Evolutionary conservation across 2,888 invertebrate species (phyloP).

Genomic region (Galerucella calmariensis): DNA sequence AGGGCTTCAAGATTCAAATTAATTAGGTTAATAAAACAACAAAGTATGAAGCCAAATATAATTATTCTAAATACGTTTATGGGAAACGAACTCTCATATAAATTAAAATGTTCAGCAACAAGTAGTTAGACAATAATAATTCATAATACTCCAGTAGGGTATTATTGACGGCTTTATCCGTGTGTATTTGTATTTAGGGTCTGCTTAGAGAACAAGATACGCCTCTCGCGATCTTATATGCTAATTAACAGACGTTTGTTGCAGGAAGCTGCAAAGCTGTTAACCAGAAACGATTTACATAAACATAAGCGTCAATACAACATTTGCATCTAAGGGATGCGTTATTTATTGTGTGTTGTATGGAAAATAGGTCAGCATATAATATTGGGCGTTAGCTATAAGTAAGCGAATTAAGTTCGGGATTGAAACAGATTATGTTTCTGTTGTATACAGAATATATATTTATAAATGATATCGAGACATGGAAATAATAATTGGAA

Average conservation of each 20-base stretch:
- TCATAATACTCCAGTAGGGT: background rate
- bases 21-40: too few species aligned
- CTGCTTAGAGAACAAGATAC: slow-evolving; percentile 10
- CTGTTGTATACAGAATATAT: background rate
- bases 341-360: background rate
- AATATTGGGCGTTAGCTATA: background rate
- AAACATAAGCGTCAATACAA: slow-evolving; percentile 28
- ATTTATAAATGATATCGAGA: too few species aligned
- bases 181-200: slow-evolving; percentile 22
- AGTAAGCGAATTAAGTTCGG: too few species aligned
- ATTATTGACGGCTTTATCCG: slow-evolving; percentile 23
- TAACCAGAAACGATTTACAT: slow-evolving; percentile 24
- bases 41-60: too few species aligned
- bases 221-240: slow-evolving; percentile 26
- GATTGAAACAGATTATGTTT: background rate
- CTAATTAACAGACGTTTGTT: slow-evolving; percentile 25
- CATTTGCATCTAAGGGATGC: slow-evolving; percentile 14
- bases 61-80: too few species aligned
- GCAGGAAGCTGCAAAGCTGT: slow-evolving; percentile 16
- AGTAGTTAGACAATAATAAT: slow-evolving; percentile 4
- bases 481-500: too few species aligned
- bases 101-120: background rate
- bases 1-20: too few species aligned
- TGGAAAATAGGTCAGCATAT: background rate
- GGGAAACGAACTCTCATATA: too few species aligned